A percentile compares a stretch with the other conserved stretches of the same genome.
These are phyloP conservation scores for Osmoderma eremita DNA, from an alignment of 2,888 invertebrate genomes.

Conservation along the genomic window DNA sequence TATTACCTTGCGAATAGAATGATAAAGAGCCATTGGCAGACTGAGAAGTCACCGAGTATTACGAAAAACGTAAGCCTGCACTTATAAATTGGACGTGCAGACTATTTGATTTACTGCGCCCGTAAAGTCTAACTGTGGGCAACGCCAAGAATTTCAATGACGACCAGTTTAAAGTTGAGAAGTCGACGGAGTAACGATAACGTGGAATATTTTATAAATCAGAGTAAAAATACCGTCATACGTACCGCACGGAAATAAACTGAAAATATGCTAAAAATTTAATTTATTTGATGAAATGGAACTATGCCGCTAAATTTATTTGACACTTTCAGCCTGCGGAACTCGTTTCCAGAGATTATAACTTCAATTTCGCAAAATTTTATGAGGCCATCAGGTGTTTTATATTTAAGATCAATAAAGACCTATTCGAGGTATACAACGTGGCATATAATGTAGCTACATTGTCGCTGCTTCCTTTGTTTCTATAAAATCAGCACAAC, in stretches of 20 bases:
- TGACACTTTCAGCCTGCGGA: conserved; percentile 17
- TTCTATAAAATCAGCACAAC: too few species aligned
- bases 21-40: conserved; percentile 2
- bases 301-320: conserved; percentile 9
- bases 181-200: conserved; percentile 1
- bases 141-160: conserved; percentile 24
- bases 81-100: conserved; percentile 32
- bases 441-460: background rate
- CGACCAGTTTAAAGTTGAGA: conserved; percentile 2
- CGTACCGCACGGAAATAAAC: conserved; percentile 9
- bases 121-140: conserved; percentile 24
- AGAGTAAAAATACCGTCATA: conserved; percentile 18
- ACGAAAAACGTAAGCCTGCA: conserved; percentile 7
- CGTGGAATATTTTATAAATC: conserved; percentile 17
- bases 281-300: conserved; percentile 25
- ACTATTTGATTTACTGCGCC: conserved; percentile 31
- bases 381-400: conserved; percentile 18
- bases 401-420: conserved; percentile 16
- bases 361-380: conserved; percentile 9
- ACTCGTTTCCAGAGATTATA: conserved; percentile 1
- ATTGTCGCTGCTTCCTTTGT: too few species aligned
- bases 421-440: background rate
- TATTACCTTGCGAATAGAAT: conserved; percentile 12
- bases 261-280: conserved; percentile 26
- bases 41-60: conserved; percentile 16